A percentile compares a stretch with the other conserved stretches of the same genome.
phyloP scores from a whole-genome alignment of 2,888 invertebrate genomes.

The Norana najaformis region DNA sequence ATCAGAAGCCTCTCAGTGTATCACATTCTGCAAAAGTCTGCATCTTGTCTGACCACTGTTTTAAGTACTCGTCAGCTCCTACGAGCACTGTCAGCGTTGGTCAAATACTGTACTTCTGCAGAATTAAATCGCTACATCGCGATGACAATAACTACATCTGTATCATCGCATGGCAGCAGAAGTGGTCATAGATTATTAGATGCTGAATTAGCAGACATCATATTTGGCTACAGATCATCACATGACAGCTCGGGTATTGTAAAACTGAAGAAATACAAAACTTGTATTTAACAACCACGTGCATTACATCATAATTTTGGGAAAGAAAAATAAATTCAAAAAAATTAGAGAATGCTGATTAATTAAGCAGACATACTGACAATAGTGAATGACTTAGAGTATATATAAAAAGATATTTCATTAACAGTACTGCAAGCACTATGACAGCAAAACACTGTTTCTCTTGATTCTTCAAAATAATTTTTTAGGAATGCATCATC shows the following conservation, averaged over 20 bases:
- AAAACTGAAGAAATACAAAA: background rate
- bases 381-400: background rate
- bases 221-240: conserved; percentile 23
- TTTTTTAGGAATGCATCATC: background rate
- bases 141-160: background rate
- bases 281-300: background rate
- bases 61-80: background rate
- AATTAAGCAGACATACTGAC: background rate
- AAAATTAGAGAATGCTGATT: background rate
- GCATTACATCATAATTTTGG: background rate
- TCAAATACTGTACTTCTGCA: conserved; percentile 14
- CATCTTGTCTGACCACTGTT: conserved; percentile 22
- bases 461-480: background rate
- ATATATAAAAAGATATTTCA: background rate
- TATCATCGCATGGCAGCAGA: background rate
- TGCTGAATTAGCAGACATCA: conserved; percentile 19
- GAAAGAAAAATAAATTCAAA: too few relatives aligned
- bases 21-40: background rate
- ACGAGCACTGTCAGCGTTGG: background rate
- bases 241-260: background rate
- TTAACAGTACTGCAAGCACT: background rate
- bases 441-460: background rate
- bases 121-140: background rate
- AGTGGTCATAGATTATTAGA: background rate
- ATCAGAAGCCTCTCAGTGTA: conserved; percentile 7